Evolutionary conservation across 2,113 vertebrate genomes (phyloP).

Genomic region (Ophiodon elongatus): DNA sequence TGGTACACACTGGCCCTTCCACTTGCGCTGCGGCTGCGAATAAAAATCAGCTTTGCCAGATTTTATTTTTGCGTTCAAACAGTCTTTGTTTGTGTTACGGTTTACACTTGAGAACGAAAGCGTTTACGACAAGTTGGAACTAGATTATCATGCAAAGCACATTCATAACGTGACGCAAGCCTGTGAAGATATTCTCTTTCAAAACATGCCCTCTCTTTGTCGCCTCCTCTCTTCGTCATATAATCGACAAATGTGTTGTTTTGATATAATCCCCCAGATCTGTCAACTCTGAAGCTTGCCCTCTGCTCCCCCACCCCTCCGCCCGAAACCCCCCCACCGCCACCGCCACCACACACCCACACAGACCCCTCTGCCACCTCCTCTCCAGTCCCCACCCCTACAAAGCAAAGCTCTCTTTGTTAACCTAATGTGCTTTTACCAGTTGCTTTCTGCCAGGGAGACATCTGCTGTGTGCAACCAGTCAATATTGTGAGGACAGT

Average conservation of each 20-base stretch:
- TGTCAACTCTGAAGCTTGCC: slow-evolving; percentile 80
- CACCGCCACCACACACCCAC: slow-evolving; percentile 73
- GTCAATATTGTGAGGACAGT: slow-evolving; percentile 97
- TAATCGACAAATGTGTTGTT: slow-evolving; percentile 76
- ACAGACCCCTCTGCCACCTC: slow-evolving; percentile 75
- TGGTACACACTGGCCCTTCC: not conserved
- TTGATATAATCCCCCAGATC: slow-evolving; percentile 80
- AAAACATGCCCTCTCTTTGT: slow-evolving; percentile 54
- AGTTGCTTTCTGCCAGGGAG: slow-evolving; percentile 87
- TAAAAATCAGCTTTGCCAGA: not conserved
- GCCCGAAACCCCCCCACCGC: slow-evolving; percentile 10
- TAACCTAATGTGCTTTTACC: slow-evolving; percentile 89
- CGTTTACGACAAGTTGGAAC: slow-evolving; percentile 14
- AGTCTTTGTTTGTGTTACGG: not conserved
- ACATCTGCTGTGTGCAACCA: slow-evolving; percentile 97
- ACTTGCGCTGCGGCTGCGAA: not conserved
- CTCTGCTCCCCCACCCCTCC: slow-evolving; percentile 59
- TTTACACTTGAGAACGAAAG: slow-evolving; percentile 3
- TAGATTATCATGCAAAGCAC: slow-evolving; percentile 16
- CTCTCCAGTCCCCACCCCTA: slow-evolving; percentile 70
- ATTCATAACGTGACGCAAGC: slow-evolving; percentile 22
- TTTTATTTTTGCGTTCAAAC: not conserved
- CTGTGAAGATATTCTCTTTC: slow-evolving; percentile 52
- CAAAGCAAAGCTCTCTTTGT: slow-evolving; percentile 85
- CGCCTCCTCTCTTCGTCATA: slow-evolving; percentile 51